Conservation (phyloP, 2,888 invertebrate genomes). For the Pterostichus madidus region DNA sequence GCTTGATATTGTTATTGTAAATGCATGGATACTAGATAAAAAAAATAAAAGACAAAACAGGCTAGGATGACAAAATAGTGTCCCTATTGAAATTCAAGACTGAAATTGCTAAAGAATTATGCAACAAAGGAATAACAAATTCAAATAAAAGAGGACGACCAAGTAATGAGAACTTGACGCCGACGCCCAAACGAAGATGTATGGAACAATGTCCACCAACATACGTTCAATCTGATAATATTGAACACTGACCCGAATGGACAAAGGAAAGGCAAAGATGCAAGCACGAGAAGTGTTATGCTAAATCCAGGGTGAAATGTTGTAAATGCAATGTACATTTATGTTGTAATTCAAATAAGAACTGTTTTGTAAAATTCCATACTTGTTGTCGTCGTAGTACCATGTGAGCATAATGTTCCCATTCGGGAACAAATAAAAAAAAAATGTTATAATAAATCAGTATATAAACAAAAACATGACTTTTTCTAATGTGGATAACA, state of each 20-base stretch:
- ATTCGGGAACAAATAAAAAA: conserved; percentile 2
- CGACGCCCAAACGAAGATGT: conserved; percentile 27
- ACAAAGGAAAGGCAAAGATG: too few species aligned
- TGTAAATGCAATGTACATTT: too few species aligned
- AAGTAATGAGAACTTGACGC: conserved; percentile 35
- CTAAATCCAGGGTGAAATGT: too few species aligned
- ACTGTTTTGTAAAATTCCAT: background rate
- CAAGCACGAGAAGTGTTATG: too few species aligned
- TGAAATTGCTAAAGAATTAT: conserved; percentile 43
- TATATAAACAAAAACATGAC: background rate
- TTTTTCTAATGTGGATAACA: too few species aligned
- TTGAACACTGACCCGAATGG: too few species aligned
- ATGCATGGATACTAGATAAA: conserved; percentile 68
- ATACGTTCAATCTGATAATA: too few species aligned
- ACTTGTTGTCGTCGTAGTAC: background rate
- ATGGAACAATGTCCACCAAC: too few species aligned
- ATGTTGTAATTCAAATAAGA: too few species aligned
- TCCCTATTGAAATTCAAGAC: conserved; percentile 59
- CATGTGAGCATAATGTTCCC: conserved; percentile 2
- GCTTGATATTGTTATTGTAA: conserved; percentile 67
- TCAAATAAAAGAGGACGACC: conserved; percentile 42
- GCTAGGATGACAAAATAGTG: conserved; percentile 30
- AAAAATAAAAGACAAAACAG: conserved; percentile 59
- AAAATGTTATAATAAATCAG: too few species aligned
- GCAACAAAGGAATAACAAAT: conserved; percentile 29